Evolutionary conservation across 1,140 invertebrate species (phyloP).

Genomic region (Pogonognathellus flavescens): DNA sequence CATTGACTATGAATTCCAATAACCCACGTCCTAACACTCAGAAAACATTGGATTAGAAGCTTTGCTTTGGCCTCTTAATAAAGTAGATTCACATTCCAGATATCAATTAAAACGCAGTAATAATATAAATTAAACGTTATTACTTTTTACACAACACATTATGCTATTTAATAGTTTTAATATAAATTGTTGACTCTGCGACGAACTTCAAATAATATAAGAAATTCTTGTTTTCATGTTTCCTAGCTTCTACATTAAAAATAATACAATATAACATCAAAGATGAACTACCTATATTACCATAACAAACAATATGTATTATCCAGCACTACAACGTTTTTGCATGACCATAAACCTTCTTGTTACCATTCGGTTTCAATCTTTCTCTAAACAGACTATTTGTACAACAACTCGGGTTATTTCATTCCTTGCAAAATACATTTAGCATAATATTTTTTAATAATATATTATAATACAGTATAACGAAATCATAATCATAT

Average conservation of each 20-base stretch:
- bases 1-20: constrained; percentile 25
- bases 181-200: constrained; percentile 29
- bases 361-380: background rate
- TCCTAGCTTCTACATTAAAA: background rate
- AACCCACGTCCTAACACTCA: background rate
- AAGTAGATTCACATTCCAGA: constrained; percentile 22
- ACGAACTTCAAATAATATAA: constrained; percentile 22
- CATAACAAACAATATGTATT: constrained; percentile 8
- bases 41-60: background rate
- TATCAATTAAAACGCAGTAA: background rate
- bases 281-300: background rate
- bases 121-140: background rate
- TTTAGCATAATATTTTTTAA: constrained; percentile 12
- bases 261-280: background rate
- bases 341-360: too few species aligned
- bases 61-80: constrained; percentile 18
- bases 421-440: constrained; percentile 47
- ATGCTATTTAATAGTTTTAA: constrained; percentile 3
- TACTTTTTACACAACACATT: constrained; percentile 8
- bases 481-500: too few species aligned
- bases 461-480: background rate
- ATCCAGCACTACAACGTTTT: too few species aligned
- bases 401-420: constrained; percentile 44
- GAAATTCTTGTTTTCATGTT: constrained; percentile 5
- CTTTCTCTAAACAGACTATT: constrained; percentile 32